A percentile compares a stretch with the other conserved stretches of the same genome.
These are phyloP conservation scores for Heliconius hewitsoni DNA, from an alignment of 1,140 invertebrate species.

Conservation along the genomic window DNA sequence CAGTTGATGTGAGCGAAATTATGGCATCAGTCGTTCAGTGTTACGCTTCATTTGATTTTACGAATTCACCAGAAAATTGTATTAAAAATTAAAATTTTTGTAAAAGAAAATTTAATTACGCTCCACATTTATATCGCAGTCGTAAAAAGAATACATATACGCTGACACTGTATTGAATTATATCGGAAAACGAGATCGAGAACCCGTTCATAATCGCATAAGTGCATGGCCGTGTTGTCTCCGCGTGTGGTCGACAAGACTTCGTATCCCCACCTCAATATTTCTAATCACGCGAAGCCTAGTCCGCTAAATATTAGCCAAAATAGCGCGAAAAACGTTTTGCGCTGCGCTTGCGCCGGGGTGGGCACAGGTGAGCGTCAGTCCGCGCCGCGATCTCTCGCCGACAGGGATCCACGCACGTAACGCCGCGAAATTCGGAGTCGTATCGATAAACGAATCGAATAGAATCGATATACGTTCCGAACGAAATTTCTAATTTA, in stretches of 20 bases:
- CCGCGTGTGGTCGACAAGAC: conserved; percentile 48
- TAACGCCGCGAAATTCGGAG: conserved; percentile 67
- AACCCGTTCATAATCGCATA: conserved; percentile 37
- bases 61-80: not conserved
- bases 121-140: not conserved
- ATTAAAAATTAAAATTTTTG: not conserved
- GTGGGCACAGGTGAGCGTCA: conserved; percentile 72
- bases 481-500: not conserved
- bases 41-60: not conserved
- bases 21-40: conserved; percentile 1
- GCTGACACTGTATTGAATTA: conserved; percentile 38
- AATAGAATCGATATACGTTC: conserved; percentile 47
- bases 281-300: conserved; percentile 72
- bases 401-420: conserved; percentile 69
- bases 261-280: conserved; percentile 57
- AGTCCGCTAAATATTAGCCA: conserved; percentile 78
- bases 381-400: conserved; percentile 70
- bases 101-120: not conserved
- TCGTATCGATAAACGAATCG: conserved; percentile 48
- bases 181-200: conserved; percentile 47
- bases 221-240: conserved; percentile 44
- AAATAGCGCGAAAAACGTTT: conserved; percentile 80
- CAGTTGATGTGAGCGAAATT: conserved; percentile 18
- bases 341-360: conserved; percentile 70
- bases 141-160: not conserved